Base-by-base conservation (phyloP, 1,140 invertebrate genomes). In the Ceratina australensis region DNA sequence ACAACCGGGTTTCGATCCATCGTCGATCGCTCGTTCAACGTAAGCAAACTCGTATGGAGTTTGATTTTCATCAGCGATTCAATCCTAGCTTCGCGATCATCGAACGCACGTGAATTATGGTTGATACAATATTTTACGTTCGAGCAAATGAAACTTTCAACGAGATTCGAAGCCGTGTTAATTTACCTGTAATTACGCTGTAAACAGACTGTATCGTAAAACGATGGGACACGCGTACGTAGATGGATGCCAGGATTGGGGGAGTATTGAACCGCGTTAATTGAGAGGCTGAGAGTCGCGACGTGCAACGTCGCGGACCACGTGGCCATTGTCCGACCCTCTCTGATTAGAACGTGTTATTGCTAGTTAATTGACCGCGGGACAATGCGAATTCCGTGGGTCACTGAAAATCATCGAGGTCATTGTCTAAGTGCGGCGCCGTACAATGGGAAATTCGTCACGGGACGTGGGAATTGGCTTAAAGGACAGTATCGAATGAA, bases 61-160 rank as follows among this genome's bases (percentile, higher is more conserved):
- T 75, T 59, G 64, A 75, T 68, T 75, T 75, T 59, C 73, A 75
- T 75, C 42, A 75, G n/a, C 54, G 24, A 68, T 26, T 24, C 3
- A 75, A 59, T 60, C 72, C 22, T 5, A 13, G 10, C 3, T 18
- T 22, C 4, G 16, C 18, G 16, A 74, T 4, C 61, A 54, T 61
- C 4, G 10, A 10, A 42, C 33, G 33, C 10, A 42, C 33, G 33
- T 12, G 7, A 26, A 28, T 18, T 1, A 18, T 1, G n/a, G 26
- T 10, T 10, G 3, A 10, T 5, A 42, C 3, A 42, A 42, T 5
- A 42, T 42, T 42, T 42, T 42, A 42, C 28, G 57, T 59, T 24
- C 20, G 56, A 24, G 28, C 5, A 33, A 33, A 42, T 10, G 33
- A 0, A 42, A 42, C 3, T 42, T 42, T 42, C 2, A 42, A 42